Conservation (phyloP, 2,113 vertebrate species). For the Catharus minimus region DNA sequence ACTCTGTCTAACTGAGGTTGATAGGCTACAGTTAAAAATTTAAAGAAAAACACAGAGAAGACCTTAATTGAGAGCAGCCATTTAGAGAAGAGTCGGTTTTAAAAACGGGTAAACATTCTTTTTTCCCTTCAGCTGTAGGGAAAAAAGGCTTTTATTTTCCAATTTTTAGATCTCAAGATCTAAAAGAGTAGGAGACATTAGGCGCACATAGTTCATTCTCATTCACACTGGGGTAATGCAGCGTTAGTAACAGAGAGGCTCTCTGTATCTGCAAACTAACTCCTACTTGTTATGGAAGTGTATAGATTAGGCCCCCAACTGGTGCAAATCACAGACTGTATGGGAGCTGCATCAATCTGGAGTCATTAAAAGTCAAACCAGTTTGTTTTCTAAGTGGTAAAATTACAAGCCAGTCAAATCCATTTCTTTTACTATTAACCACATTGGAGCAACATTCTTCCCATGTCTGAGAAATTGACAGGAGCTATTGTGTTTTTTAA, state of each 20-base stretch:
- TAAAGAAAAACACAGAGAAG: background rate
- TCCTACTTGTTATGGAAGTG: background rate
- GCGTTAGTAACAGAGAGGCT: background rate
- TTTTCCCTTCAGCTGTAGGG: background rate
- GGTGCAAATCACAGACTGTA: background rate
- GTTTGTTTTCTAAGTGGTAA: background rate
- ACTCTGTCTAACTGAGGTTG: background rate
- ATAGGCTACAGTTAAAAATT: background rate
- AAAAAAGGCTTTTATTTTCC: background rate
- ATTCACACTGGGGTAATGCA: background rate
- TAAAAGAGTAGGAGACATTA: background rate
- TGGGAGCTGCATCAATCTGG: background rate
- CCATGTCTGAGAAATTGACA: background rate
- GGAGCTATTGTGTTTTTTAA: background rate
- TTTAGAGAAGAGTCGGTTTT: background rate
- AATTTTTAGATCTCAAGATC: background rate
- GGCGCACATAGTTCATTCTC: background rate
- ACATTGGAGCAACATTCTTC: fast-evolving
- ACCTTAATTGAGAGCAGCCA: background rate
- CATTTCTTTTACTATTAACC: background rate
- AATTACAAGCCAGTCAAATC: background rate
- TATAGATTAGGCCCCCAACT: background rate
- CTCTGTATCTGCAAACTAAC: background rate
- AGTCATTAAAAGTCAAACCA: background rate
- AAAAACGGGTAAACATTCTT: background rate